A percentile compares a stretch with the other conserved stretches of the same genome.
Evolutionary conservation across 2,113 vertebrate species (phyloP).

Genomic region (Tragulus kanchil): DNA sequence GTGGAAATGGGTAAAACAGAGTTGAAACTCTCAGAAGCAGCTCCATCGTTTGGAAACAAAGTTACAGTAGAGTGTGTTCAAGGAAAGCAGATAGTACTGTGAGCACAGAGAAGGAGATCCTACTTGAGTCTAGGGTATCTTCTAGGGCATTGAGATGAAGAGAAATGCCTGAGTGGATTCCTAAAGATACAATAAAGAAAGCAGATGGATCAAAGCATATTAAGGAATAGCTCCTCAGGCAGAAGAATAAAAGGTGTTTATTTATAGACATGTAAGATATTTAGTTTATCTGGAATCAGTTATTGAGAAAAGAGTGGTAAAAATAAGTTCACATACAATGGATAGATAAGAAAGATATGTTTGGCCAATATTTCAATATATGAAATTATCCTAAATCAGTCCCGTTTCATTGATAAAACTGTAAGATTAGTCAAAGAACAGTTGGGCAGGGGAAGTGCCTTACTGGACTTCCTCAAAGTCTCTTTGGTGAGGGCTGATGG

Average conservation of each 20-base stretch:
- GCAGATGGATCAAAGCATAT: not conserved
- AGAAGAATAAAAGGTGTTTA: slow-evolving; percentile 1
- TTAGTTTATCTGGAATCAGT: slow-evolving; percentile 23
- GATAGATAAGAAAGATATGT: slow-evolving; percentile 14
- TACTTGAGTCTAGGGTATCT: not conserved
- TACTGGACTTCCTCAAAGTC: not conserved
- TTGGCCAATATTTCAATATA: not conserved
- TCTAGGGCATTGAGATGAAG: not conserved
- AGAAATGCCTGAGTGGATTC: slow-evolving; percentile 10
- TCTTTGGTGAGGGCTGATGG: not conserved
- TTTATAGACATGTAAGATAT: not conserved
- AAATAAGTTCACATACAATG: slow-evolving; percentile 1
- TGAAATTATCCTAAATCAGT: not conserved
- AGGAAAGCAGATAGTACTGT: not conserved
- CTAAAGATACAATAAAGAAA: slow-evolving; percentile 3
- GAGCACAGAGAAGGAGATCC: not conserved
- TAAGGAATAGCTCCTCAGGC: not conserved
- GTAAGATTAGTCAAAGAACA: slow-evolving; percentile 9
- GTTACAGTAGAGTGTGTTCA: not conserved
- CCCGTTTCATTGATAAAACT: not conserved
- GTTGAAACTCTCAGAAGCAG: slow-evolving; percentile 23
- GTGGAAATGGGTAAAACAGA: not conserved
- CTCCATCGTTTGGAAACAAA: not conserved
- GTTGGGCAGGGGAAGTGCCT: not conserved
- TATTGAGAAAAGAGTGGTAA: slow-evolving; percentile 25